Base-by-base conservation (phyloP, 2,888 invertebrate species). In the Chymomyza caudatula region DNA sequence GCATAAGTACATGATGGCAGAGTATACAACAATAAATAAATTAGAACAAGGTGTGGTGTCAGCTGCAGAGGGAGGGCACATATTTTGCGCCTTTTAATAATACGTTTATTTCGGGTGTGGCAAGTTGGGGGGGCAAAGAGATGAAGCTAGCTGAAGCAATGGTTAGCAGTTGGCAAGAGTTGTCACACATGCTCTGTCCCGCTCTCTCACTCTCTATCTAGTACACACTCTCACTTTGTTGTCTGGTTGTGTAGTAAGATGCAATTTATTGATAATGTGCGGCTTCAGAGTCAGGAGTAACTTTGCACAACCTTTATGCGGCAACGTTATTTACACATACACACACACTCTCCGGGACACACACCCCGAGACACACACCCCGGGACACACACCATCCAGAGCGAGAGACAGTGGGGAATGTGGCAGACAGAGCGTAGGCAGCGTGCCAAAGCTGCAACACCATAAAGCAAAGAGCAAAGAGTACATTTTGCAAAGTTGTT, bases 191-290 rank as follows among this genome's bases (percentile, higher is more conserved):
- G 42, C 42, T 56, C 42, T 19, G 42, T 43, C 29, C 5, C 29
- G 15, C 54, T 29, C 25, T n/a, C 25, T 19, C 29, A 23, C 15
- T 11, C 22, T 43, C n/a, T n/a, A n/a, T n/a, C n/a, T n/a, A n/a
- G n/a, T n/a, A n/a, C 44, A n/a, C 47, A 15, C 44, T 23, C 17
- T n/a, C 47, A 15, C 44, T 47, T 57, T 25, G 17, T 53, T 43
- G 51, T 61, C 23, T 6, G 49, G 44, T 3, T 43, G 62, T 72
- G 62, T 70, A 85, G 81, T 82, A 83, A 86, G 87, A 78, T 86
- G 87, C 87, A 81, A 81, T 81, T 81, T 81, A 81, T 85, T 81
- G 87, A 81, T 86, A 86, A 86, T 82, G 74, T 71, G 71, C 58
- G 60, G 74, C 61, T 74, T 64, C 74, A 68, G 60, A 62, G 64